Evolutionary conservation across 2,797 vertebrate genomes (phyloP), one percentile per base, ranked within the genome.

Genomic region (Phalloptychus januarius): DNA sequence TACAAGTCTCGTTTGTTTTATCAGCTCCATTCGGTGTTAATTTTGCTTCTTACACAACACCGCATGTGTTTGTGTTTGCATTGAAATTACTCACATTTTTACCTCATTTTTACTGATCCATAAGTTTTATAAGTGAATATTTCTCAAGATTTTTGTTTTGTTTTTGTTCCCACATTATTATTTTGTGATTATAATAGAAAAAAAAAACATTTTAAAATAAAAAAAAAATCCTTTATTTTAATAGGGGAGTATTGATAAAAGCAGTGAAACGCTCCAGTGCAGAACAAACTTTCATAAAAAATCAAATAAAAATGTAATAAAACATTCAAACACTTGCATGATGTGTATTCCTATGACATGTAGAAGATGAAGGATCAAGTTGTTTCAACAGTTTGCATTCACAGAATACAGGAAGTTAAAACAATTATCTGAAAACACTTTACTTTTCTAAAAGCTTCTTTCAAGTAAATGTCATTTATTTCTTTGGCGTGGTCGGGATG

Each of bases 181-280:
- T 44, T 25, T 25, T 80, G 40, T 13, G 4, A 33, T 73, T 16
- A 69, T 18, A 5, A 71, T 65, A 38, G 12, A 69, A 69, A 67
- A 46, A 46, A 46, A n/a, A 11, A 54, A n/a, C 11, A n/a, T 13
- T 58, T 45, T 63, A 73, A 88, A 91, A 88, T 91, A 90, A 92
- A 25, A 91, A 90, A 28, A 92, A 90, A 87, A 90, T 74, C 45
- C 42, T 84, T 89, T 13, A 83, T 20, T 79, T 91, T 89, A 90
- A 89, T 88, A 84, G 73, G 82, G 88, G 88, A 56, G 69, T 83
- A 90, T 80, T 71, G 54, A 75, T 78, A 77, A 72, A 91, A 92
- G 87, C 90, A 91, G 88, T 89, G 81, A 90, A 84, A 93, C 88
- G 85, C 87, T 88, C 92, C 94, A 96, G 94, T 95, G 94, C 91